Percentiles rank a stretch among this genome's conserved stretches.
phyloP scores from a whole-genome alignment of 1,140 invertebrate genomes.

The Cheumatopsyche charites region DNA sequence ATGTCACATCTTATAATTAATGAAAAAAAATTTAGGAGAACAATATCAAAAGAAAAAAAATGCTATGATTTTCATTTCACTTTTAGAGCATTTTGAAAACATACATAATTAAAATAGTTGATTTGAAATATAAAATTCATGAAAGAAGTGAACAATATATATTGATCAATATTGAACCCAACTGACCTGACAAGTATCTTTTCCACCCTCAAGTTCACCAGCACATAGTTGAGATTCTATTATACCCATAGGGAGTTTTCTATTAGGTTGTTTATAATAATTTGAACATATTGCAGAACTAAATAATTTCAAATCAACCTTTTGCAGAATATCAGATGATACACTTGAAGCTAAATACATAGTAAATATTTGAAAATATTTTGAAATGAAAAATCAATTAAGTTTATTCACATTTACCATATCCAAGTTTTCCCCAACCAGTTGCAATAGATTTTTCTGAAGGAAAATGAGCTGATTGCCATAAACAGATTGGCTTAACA shows the following conservation, averaged over 20 bases:
- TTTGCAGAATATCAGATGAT: slow-evolving; percentile 62
- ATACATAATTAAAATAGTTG: no score
- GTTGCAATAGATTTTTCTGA: slow-evolving; percentile 52
- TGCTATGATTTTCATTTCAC: no score
- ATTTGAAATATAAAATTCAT: no score
- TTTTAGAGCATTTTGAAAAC: no score
- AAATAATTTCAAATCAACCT: slow-evolving; percentile 65
- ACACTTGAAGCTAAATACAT: background rate
- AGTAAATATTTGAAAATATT: background rate
- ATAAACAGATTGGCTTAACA: slow-evolving; percentile 63
- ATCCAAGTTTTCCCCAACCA: slow-evolving; percentile 52
- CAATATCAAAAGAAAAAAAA: no score
- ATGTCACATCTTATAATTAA: no score
- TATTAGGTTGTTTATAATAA: slow-evolving; percentile 54
- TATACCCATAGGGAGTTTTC: slow-evolving; percentile 60
- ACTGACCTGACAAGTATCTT: slow-evolving; percentile 71
- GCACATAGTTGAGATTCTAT: slow-evolving; percentile 68
- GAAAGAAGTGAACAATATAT: no score
- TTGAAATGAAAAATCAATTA: background rate
- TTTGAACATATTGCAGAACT: slow-evolving; percentile 59
- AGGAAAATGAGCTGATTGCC: slow-evolving; percentile 48
- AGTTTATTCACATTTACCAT: background rate
- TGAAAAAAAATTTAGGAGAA: no score
- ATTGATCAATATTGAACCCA: background rate
- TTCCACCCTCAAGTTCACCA: slow-evolving; percentile 66